Conservation (phyloP, 2,113 vertebrate genomes). For the Megaceryle torquata region DNA sequence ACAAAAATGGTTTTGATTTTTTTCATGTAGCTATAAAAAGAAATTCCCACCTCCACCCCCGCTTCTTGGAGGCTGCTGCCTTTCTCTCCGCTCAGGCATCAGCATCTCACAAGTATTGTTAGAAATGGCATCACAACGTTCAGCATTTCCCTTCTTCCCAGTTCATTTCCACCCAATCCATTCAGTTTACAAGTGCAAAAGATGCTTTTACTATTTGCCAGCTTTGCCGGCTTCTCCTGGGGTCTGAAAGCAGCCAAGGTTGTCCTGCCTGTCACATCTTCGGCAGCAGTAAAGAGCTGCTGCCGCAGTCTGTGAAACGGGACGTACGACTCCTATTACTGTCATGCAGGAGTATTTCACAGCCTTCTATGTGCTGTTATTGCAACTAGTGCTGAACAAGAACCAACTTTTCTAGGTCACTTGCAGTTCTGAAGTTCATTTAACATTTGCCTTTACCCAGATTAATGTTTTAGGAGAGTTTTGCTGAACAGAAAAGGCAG, state of each 20-base stretch:
- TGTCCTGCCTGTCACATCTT: not conserved
- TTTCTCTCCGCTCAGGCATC: not conserved
- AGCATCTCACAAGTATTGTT: not conserved
- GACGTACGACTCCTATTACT: not conserved
- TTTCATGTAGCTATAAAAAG: not conserved
- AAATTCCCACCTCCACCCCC: not conserved
- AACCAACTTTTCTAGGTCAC: conserved; percentile 48
- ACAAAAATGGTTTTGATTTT: not conserved
- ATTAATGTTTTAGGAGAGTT: not conserved
- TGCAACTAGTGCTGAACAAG: conserved; percentile 7
- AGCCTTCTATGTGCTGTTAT: not conserved
- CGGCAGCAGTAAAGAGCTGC: not conserved
- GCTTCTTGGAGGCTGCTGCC: not conserved
- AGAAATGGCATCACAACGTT: fast-evolving
- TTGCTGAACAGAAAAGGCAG: not conserved
- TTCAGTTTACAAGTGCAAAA: not conserved
- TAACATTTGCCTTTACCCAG: not conserved
- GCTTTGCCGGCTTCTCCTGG: not conserved
- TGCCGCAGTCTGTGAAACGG: not conserved
- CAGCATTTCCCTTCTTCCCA: not conserved
- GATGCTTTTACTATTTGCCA: conserved; percentile 32
- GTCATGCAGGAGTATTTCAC: not conserved
- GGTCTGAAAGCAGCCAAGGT: not conserved
- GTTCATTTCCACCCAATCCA: not conserved
- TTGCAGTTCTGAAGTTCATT: not conserved